phyloP scores from a whole-genome alignment of 1,140 invertebrate species.

The Drosophila orena region DNA sequence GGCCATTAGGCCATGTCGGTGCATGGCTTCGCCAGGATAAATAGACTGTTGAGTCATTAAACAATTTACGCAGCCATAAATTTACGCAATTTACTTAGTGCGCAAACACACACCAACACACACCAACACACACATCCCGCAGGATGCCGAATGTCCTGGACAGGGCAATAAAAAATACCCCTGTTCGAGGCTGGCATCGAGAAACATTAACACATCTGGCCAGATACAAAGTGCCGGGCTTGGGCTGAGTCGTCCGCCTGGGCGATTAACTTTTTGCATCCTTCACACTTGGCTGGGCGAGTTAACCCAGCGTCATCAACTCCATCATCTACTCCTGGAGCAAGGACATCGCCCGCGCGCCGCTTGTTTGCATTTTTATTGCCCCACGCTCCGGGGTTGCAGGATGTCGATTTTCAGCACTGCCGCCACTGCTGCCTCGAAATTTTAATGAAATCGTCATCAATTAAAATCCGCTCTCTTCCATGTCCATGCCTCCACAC shows the following conservation, averaged over 20 bases:
- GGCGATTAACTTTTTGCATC: slow-evolving; percentile 83
- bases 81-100: slow-evolving; percentile 84
- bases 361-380: slow-evolving; percentile 75
- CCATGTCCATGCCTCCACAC: slow-evolving; percentile 58
- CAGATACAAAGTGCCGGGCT: slow-evolving; percentile 59
- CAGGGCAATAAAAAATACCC: slow-evolving; percentile 77
- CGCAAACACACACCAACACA: slow-evolving; percentile 34
- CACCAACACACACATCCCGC: slow-evolving; percentile 34
- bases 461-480: slow-evolving; percentile 79
- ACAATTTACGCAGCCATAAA: slow-evolving; percentile 84
- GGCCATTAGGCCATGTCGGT: slow-evolving; percentile 69
- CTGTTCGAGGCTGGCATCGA: slow-evolving; percentile 25
- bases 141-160: slow-evolving; percentile 36
- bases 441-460: slow-evolving; percentile 84
- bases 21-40: slow-evolving; percentile 61
- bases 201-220: slow-evolving; percentile 82
- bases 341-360: slow-evolving; percentile 44
- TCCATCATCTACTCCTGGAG: slow-evolving; percentile 26
- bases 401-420: slow-evolving; percentile 64
- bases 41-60: slow-evolving; percentile 84
- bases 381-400: slow-evolving; percentile 38
- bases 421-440: slow-evolving; percentile 22
- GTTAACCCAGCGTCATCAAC: slow-evolving; percentile 29
- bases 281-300: slow-evolving; percentile 63
- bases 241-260: slow-evolving; percentile 59